A percentile compares a stretch with the other conserved stretches of the same genome.
These are phyloP conservation scores for Habropoda laboriosa DNA, from an alignment of 1,140 invertebrate species.

Conservation along the genomic window DNA sequence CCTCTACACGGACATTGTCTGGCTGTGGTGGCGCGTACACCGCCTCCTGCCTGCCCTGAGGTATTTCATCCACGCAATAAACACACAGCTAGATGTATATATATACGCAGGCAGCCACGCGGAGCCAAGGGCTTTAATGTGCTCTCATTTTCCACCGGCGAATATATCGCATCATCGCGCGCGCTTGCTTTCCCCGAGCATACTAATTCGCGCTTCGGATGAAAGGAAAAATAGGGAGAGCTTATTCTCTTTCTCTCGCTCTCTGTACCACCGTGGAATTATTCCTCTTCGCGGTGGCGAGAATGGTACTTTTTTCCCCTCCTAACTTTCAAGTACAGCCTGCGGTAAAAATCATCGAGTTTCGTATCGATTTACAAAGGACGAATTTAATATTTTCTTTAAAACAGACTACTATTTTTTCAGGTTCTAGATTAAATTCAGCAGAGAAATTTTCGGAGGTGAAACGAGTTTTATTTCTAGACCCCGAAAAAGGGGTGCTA, in stretches of 20 bases:
- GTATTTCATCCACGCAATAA: slow-evolving; percentile 54
- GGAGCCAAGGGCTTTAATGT: slow-evolving; percentile 22
- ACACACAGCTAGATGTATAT: slow-evolving; percentile 35
- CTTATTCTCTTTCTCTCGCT: slow-evolving; percentile 15
- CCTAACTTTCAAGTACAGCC: not conserved
- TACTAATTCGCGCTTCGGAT: slow-evolving; percentile 35
- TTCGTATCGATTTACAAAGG: not conserved
- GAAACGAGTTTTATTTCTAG: not conserved
- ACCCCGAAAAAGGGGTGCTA: not conserved
- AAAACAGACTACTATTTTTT: too few species aligned
- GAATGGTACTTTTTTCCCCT: not conserved
- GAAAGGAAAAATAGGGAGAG: not conserved
- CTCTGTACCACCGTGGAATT: slow-evolving; percentile 9
- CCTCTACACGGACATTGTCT: slow-evolving; percentile 48
- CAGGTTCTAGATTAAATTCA: too few species aligned
- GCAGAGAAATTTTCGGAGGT: not conserved
- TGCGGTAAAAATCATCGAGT: not conserved
- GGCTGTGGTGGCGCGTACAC: slow-evolving; percentile 21
- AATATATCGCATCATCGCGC: slow-evolving; percentile 48
- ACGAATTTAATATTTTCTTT: too few species aligned
- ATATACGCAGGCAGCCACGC: not conserved
- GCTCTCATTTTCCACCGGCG: slow-evolving; percentile 35
- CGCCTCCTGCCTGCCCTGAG: slow-evolving; percentile 31
- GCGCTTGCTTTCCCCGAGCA: slow-evolving; percentile 27
- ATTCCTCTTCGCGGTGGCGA: not conserved